Percentiles rank a stretch among this genome's conserved stretches.
phyloP scores from a whole-genome alignment of 2,888 invertebrate species.

The Cheilosia urbana region DNA sequence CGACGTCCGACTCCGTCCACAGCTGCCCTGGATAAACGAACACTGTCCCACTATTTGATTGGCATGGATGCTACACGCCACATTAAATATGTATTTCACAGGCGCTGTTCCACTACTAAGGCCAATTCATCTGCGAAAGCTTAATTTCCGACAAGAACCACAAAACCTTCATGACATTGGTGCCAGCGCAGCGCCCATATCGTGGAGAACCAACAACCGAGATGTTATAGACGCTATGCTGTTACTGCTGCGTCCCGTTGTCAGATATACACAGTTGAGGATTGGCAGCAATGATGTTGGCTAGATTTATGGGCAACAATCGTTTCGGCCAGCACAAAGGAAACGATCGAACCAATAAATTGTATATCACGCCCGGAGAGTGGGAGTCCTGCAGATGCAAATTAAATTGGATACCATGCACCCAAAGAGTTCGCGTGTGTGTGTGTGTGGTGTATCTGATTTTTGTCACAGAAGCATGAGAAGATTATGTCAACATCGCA shows the following conservation, averaged over 20 bases:
- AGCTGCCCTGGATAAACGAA: constrained; percentile 3
- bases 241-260: constrained; percentile 27
- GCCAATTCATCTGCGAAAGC: constrained; percentile 65
- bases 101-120: constrained; percentile 29
- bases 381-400: constrained; percentile 47
- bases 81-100: constrained; percentile 45
- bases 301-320: constrained; percentile 62
- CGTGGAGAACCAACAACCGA: no score
- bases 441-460: constrained; percentile 25
- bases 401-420: constrained; percentile 44
- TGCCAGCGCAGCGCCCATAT: not conserved
- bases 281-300: constrained; percentile 50
- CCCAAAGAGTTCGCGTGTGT: not conserved
- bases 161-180: constrained; percentile 44
- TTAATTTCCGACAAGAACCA: constrained; percentile 71
- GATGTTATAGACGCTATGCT: not conserved
- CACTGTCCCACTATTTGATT: constrained; percentile 31
- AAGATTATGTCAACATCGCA: constrained; percentile 51
- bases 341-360: constrained; percentile 66
- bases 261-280: constrained; percentile 28
- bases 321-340: constrained; percentile 30
- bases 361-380: constrained; percentile 32
- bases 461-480: constrained; percentile 27
- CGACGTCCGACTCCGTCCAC: not conserved
- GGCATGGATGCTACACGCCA: constrained; percentile 47